Evolutionary conservation across 2,888 invertebrate species (phyloP), one percentile per base, ranked within the genome.

Genomic region (Dasypolia templi): DNA sequence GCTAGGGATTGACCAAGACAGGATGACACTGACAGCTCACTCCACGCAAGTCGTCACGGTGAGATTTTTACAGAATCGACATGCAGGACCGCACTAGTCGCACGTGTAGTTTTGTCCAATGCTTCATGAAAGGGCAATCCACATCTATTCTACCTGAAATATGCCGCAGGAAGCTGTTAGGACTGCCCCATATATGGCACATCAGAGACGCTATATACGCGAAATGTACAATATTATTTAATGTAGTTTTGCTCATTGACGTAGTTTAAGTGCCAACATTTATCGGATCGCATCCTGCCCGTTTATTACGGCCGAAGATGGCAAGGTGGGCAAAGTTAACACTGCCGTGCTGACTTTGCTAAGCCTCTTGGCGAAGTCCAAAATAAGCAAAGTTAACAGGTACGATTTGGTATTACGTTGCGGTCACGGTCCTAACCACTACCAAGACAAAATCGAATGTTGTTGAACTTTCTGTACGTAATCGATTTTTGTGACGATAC

Each of bases 361-460:
- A 79, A 82, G 66, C 66, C 58, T 66, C 42, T 79, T 70, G 65
- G 22, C 62, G 39, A 69, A 75, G 53, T 79, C 58, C 49, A 76
- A 53, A 77, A 78, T 79, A 61, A 56, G 58, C 65, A 53, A 77
- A 82, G 53, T 63, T 66, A 58, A 63, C 46, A 53, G 76, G 42
- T 22, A 46, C 53, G 76, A 81, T 69, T 79, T 65, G 81, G 62
- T 80, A 80, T 74, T 74, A 63, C 22, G 46, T 63, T 78, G 75
- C 49, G 75, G 75, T 78, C 19, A 39, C 58, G 29, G 49, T 56
- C 5, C 22, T 39, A 35, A 59, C 81, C 53, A 22, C 55, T 46
- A 29, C 39, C 44, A 51, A 55, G 35, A 51, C 68, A 61, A 75
- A 29, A 64, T 75, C 59, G 29, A 56, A 29, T 35, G 53, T 59